Conservation (phyloP, 1,140 invertebrate genomes). For the Ectropis grisescens region DNA sequence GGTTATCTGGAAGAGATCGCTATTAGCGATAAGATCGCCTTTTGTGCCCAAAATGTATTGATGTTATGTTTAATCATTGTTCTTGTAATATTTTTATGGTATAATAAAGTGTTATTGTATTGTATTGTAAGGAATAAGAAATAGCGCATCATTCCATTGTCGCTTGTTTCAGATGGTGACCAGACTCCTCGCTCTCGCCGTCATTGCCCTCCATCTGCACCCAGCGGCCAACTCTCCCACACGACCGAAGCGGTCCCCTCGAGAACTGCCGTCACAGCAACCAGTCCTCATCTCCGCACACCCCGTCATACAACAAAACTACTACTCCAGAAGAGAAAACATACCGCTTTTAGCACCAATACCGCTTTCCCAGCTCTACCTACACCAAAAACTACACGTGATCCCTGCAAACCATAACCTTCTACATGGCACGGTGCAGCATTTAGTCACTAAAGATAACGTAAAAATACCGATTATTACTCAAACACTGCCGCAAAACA, state of each 20-base stretch:
- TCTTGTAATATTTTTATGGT: too few relatives aligned
- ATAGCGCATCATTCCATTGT: too few relatives aligned
- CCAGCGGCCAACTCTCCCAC: slow-evolving; percentile 5
- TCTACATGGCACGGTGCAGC: slow-evolving; percentile 16
- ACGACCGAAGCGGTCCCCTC: slow-evolving; percentile 1
- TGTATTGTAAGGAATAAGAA: too few relatives aligned
- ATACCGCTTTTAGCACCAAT: slow-evolving; percentile 7
- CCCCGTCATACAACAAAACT: background rate
- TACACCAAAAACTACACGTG: slow-evolving; percentile 9
- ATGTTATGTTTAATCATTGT: too few relatives aligned
- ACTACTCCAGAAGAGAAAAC: too few relatives aligned
- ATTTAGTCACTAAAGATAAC: slow-evolving; percentile 19
- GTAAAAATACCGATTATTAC: slow-evolving; percentile 19
- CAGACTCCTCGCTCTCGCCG: too few relatives aligned
- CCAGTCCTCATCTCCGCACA: slow-evolving; percentile 3
- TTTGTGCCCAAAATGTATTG: too few relatives aligned
- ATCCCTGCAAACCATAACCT: slow-evolving; percentile 14
- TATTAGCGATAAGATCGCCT: too few relatives aligned
- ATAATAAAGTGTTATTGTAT: too few relatives aligned
- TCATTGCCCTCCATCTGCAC: slow-evolving; percentile 7
- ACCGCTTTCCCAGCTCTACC: slow-evolving; percentile 23
- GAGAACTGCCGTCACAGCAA: background rate
- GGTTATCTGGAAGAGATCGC: too few relatives aligned
- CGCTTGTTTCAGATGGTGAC: too few relatives aligned
- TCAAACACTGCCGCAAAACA: slow-evolving; percentile 19